phyloP scores from a whole-genome alignment of 2,113 vertebrate genomes.

The Takifugu bimaculatus region DNA sequence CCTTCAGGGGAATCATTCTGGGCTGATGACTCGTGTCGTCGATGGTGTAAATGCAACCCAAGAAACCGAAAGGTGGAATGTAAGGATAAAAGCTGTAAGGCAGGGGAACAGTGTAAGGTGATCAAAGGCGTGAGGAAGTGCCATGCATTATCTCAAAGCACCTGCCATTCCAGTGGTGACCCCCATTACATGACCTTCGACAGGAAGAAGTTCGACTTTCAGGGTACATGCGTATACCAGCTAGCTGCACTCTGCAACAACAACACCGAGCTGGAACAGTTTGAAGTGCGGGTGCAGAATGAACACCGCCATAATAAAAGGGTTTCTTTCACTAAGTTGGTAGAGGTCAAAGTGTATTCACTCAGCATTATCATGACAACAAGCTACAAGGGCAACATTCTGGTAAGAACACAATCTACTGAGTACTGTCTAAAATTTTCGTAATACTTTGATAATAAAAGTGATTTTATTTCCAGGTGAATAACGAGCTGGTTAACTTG shows the following conservation, averaged over 20 bases:
- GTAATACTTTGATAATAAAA: too few species aligned
- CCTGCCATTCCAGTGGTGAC: constrained; percentile 64
- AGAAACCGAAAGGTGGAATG: constrained; percentile 60
- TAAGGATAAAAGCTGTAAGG: constrained; percentile 43
- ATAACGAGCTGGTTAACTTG: constrained; percentile 61
- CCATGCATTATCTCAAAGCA: constrained; percentile 46
- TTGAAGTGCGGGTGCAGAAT: constrained; percentile 71
- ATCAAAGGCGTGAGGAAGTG: constrained; percentile 67
- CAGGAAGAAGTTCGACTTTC: constrained; percentile 66
- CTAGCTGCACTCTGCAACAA: constrained; percentile 62
- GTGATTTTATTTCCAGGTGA: constrained; percentile 47
- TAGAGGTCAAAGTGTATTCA: constrained; percentile 62
- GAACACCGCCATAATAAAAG: constrained; percentile 60
- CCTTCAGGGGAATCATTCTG: constrained; percentile 68
- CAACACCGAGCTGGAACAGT: constrained; percentile 32
- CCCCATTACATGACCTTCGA: constrained; percentile 64
- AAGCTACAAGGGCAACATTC: constrained; percentile 52
- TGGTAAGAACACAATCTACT: constrained; percentile 56
- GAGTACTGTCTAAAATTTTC: not conserved
- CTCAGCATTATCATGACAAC: constrained; percentile 60
- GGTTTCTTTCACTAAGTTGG: constrained; percentile 61
- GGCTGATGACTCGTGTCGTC: constrained; percentile 56
- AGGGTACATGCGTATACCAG: constrained; percentile 75
- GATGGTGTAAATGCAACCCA: constrained; percentile 60
- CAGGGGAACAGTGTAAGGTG: constrained; percentile 59